phyloP scores from a whole-genome alignment of 35 echinoderm and acorn worm species.

The Lytechinus variegatus region DNA sequence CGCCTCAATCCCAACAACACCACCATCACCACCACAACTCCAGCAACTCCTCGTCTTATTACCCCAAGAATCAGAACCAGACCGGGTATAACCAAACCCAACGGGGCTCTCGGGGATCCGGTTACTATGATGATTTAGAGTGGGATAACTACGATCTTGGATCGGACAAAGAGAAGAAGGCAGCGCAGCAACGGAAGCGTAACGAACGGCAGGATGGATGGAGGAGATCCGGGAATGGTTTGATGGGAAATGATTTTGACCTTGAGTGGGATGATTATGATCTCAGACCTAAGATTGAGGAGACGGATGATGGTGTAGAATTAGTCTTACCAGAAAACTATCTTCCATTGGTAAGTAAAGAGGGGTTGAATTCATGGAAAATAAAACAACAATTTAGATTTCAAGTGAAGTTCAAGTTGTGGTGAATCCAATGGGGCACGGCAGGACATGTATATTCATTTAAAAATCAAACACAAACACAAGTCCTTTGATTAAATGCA shows the following conservation, averaged over 20 bases:
- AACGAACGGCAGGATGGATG: slow-evolving; percentile 53
- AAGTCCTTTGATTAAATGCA: no score
- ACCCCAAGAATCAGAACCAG: background rate
- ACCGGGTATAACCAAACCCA: background rate
- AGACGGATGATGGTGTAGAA: slow-evolving; percentile 69
- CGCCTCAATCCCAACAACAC: slow-evolving; percentile 44
- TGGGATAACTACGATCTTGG: slow-evolving; percentile 99
- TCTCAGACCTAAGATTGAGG: slow-evolving; percentile 83
- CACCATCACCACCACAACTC: slow-evolving; percentile 57
- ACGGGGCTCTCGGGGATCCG: background rate
- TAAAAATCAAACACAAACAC: no score
- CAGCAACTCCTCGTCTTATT: background rate
- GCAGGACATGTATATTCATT: no score
- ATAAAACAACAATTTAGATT: no score
- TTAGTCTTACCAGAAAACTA: slow-evolving; percentile 76
- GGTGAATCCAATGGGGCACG: no score
- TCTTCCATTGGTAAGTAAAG: slow-evolving; percentile 75
- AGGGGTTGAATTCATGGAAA: background rate
- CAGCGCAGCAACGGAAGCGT: slow-evolving; percentile 37
- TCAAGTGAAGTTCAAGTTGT: no score
- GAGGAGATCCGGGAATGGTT: slow-evolving; percentile 60
- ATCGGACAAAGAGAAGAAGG: slow-evolving; percentile 55
- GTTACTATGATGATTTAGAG: slow-evolving; percentile 71
- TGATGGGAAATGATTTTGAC: slow-evolving; percentile 77
- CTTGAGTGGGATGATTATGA: slow-evolving; percentile 99